phyloP scores from a whole-genome alignment of 2,888 invertebrate species.

The Diaperis boleti region DNA sequence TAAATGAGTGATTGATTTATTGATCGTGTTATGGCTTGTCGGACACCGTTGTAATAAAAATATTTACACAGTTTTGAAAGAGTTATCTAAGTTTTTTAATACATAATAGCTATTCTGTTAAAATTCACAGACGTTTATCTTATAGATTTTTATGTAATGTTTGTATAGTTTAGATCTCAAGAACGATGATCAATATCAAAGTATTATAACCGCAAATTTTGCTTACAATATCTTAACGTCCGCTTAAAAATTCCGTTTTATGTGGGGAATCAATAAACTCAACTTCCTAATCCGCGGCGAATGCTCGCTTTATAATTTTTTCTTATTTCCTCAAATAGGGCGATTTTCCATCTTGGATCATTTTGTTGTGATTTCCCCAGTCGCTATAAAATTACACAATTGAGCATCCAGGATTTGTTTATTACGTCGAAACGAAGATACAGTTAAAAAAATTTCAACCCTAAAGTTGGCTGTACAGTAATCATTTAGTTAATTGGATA shows the following conservation, averaged over 20 bases:
- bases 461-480: background rate
- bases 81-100: background rate
- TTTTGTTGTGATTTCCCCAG: constrained; percentile 25
- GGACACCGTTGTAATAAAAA: background rate
- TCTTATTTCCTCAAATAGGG: background rate
- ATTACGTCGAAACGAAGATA: background rate
- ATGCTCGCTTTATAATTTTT: constrained; percentile 9
- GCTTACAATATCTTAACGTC: background rate
- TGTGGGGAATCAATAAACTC: background rate
- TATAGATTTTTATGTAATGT: too few relatives aligned
- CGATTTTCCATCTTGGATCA: constrained; percentile 5
- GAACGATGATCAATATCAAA: too few relatives aligned
- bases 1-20: background rate
- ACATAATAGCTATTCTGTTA: too few relatives aligned
- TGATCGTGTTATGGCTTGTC: background rate
- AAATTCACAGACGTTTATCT: too few relatives aligned
- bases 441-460: background rate
- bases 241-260: background rate
- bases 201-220: background rate
- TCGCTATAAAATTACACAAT: constrained; percentile 20
- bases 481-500: background rate
- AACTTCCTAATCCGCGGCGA: background rate
- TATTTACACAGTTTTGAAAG: background rate
- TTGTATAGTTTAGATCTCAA: too few relatives aligned
- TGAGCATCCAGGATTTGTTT: constrained; percentile 13